Evolutionary conservation across 2,797 vertebrate genomes (phyloP).

Genomic region (Galaxias olidus): DNA sequence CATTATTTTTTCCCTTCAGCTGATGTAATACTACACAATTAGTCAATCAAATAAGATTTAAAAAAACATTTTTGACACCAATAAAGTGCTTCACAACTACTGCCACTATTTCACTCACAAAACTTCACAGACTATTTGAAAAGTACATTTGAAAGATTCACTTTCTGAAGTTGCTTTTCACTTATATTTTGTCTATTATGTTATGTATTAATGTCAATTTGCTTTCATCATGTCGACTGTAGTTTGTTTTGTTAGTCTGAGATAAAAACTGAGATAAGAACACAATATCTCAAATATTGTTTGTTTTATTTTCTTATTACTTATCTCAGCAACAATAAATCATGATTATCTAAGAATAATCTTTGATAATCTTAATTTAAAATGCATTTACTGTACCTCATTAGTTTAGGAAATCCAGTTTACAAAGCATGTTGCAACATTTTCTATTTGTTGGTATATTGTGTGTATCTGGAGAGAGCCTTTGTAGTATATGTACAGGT

Average conservation of each 20-base stretch:
- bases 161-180: no score
- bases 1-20: no score
- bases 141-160: no score
- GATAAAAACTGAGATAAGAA: conserved; percentile 3
- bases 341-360: conserved; percentile 17
- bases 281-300: conserved; percentile 20
- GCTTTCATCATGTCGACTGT: neutral
- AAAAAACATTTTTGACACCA: no score
- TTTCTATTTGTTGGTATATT: neutral
- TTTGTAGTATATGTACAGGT: neutral
- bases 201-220: no score
- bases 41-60: no score
- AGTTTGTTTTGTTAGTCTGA: neutral
- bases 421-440: conserved; percentile 12
- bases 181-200: no score
- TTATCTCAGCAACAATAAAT: conserved; percentile 30
- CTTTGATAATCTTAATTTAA: conserved; percentile 40
- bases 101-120: no score
- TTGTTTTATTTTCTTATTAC: conserved; percentile 21
- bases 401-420: conserved; percentile 34
- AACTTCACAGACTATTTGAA: no score
- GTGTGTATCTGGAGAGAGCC: neutral
- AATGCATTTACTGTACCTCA: conserved; percentile 24
- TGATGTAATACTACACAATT: no score
- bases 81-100: no score